Base-by-base conservation (phyloP, 2,797 vertebrate species). In the Cossypha dichroa region DNA sequence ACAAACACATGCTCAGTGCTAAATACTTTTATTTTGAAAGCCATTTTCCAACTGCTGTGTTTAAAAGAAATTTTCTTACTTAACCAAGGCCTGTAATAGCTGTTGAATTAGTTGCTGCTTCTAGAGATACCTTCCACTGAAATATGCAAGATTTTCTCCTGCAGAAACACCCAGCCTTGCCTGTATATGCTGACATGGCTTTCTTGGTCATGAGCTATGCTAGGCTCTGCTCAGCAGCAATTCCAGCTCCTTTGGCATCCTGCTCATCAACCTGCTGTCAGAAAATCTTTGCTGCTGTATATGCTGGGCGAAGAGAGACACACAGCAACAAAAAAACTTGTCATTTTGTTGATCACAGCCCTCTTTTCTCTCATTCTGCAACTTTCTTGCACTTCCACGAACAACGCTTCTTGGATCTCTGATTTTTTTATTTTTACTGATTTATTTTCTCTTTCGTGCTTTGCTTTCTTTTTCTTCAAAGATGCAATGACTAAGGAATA, bases 391-490 rank as follows among this genome's bases (percentile, higher is more conserved):
- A 21, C 23, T 59, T 82, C 72, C 48, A 56, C n/a, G 0, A 78
- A 54, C 68, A 74, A 36, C 0, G 19, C 81, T 91, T 76, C 86
- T 88, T 66, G 73, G 92, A 78, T 90, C 85, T 66, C 49, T 11
- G 11, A 2, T n/a, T 51, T 58, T 56, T 88, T 45, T 8, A 5
- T 59, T 85, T 94, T 85, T 58, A 79, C 64, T 83, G 43, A 51
- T 80, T 92, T 90, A 75, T 69, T 90, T 91, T 91, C n/a, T 91
- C 77, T 85, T 92, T 87, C 88, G 90, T 92, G 85, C 73, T 95
- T 90, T 51, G 0, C 89, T 93, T 95, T 95, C 75, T 87, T 91
- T 95, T 84, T 80, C 93, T 93, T 91, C 49, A 11, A 93, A 94
- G 77, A 92, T 88, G 55, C 69, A 72, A 15, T 82, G 90, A 28